Percentiles rank a stretch among this genome's conserved stretches.
Evolutionary conservation across 2,888 invertebrate species (phyloP).

Genomic region (Epiblema foenella): DNA sequence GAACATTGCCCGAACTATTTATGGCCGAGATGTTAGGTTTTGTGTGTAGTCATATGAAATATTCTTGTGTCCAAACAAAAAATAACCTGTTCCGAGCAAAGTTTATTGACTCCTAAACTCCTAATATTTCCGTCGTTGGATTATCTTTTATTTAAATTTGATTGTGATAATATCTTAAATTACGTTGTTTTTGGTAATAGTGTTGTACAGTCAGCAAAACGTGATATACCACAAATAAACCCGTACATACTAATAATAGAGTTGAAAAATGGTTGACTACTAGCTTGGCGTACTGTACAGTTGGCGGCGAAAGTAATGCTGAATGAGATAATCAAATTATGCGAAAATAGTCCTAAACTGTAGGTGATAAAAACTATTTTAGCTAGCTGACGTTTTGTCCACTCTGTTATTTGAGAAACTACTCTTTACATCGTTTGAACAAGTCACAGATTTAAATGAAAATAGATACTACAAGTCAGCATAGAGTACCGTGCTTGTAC

Average conservation of each 20-base stretch:
- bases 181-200: conserved; percentile 42
- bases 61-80: conserved; percentile 79
- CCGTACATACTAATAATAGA: too few species aligned
- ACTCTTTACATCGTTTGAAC: conserved; percentile 1
- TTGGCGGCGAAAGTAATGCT: conserved; percentile 24
- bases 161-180: conserved; percentile 49
- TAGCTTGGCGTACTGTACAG: conserved; percentile 23
- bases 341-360: conserved; percentile 5
- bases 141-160: conserved; percentile 57
- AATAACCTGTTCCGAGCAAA: conserved; percentile 72
- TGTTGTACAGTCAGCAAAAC: background rate
- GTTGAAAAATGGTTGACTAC: too few species aligned
- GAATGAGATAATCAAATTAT: conserved; percentile 47
- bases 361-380: conserved; percentile 7
- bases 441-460: background rate
- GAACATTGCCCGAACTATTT: conserved; percentile 32
- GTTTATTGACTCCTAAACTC: conserved; percentile 83
- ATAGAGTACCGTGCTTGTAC: background rate
- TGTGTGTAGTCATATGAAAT: conserved; percentile 63
- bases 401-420: background rate
- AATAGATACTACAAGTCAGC: background rate
- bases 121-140: conserved; percentile 69
- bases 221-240: too few species aligned
- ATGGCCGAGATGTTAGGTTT: conserved; percentile 31
- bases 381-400: background rate